Base-by-base conservation (phyloP, 2,888 invertebrate genomes). In the Tuberolachnus salignus region DNA sequence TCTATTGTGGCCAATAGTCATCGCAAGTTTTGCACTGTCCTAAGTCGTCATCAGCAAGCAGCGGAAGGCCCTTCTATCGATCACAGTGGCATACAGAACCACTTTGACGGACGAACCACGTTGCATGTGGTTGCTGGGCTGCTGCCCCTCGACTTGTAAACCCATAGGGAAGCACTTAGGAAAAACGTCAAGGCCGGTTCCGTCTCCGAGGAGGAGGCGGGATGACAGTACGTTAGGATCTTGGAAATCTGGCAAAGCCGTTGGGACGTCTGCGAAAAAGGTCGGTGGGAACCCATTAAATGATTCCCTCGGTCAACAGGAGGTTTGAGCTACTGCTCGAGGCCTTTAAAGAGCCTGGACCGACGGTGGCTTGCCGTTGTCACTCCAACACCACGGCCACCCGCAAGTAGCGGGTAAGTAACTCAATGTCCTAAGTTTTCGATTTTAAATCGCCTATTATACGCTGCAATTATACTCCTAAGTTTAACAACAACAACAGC, bases 171-270 rank as follows among this genome's bases (percentile, higher is more conserved):
- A 0, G 23, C 3, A 10, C 1, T 21, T 13, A 13, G 14, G 16
- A 44, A 14, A 8, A 21, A 13, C 4, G 4, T 3, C n/a, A 53
- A 53, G n/a, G 53, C 10, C 4, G 49, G 49, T 3, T 8, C 1
- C 0, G 21, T 53, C 13, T 26, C 66, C 10, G 26, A n/a, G 49
- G 66, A 19, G 10, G 16, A 23, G 4, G 13, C 3, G 19, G 34
- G 8, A 6, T 14, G 0, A 9, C n/a, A 8, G 1, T 42, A 19
- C 14, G 14, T 53, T 10, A 26, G 8, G 49, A 1, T 69, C 1
- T 6, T 71, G 2, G 71, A 59, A 10, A n/a, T 14, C 2, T 70
- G 70, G 67, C 67, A 67, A 26, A 51, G n/a, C 10, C 51, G 67
- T 26, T 67, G 49, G 51, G 51, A 51, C 3, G 16, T 11, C 6